Conservation (phyloP, 2,797 vertebrate species). For the Hybognathus amarus region DNA sequence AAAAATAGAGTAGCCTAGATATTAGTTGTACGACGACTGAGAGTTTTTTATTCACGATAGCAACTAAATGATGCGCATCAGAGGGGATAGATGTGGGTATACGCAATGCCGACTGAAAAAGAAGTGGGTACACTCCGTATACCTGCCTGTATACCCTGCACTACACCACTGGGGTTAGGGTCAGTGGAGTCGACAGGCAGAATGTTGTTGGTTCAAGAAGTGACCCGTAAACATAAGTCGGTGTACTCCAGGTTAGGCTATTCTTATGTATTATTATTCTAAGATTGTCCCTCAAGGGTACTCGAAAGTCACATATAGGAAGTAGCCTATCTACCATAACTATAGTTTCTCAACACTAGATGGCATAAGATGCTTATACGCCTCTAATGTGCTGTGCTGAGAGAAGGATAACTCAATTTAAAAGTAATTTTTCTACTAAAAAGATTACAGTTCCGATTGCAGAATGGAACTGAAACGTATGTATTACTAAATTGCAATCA, state of each 20-base stretch:
- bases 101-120: no score
- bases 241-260: background rate
- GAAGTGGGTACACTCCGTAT: no score
- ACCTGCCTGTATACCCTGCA: no score
- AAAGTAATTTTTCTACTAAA: background rate
- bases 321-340: background rate
- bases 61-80: no score
- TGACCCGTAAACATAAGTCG: background rate
- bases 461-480: background rate
- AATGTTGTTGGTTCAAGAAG: background rate
- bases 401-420: background rate
- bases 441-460: background rate
- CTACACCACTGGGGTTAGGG: no score
- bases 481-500: background rate
- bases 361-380: background rate
- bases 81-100: no score
- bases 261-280: no score
- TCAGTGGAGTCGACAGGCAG: background rate
- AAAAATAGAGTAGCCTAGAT: no score
- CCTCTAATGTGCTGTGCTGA: background rate
- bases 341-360: slow-evolving; percentile 10
- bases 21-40: no score
- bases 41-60: no score
- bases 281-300: background rate
- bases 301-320: background rate